A percentile compares a stretch with the other conserved stretches of the same genome.
Evolutionary conservation across 1,140 invertebrate species (phyloP).

Genomic region (Ditylenchus dipsaci): DNA sequence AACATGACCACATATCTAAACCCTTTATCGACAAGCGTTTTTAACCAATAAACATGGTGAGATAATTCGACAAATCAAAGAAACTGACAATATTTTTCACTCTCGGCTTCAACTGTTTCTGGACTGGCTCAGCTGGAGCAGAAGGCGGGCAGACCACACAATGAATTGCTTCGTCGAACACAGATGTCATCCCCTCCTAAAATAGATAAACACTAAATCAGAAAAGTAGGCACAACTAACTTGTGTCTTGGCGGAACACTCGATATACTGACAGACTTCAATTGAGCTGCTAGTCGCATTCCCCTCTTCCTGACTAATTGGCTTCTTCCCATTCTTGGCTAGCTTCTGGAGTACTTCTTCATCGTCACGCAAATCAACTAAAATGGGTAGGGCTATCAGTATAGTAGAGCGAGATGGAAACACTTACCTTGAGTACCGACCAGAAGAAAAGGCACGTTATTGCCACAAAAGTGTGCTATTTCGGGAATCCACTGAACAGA

Average conservation of each 20-base stretch:
- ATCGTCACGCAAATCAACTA: conserved; percentile 91
- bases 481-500: conserved; percentile 89
- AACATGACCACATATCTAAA: too few species aligned
- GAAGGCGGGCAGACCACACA: not conserved
- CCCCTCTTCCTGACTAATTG: conserved; percentile 80
- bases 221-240: conserved; percentile 61
- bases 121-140: too few species aligned
- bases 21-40: too few species aligned
- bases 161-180: conserved; percentile 93
- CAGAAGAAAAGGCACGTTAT: conserved; percentile 86
- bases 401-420: too few species aligned
- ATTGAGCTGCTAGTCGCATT: conserved; percentile 92
- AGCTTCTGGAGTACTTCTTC: conserved; percentile 89
- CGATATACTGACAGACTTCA: conserved; percentile 98
- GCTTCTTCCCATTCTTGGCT: conserved; percentile 97
- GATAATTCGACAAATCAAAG: too few species aligned
- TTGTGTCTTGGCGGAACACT: conserved; percentile 94
- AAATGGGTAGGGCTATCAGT: too few species aligned
- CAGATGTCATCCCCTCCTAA: conserved; percentile 98
- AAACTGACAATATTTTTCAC: too few species aligned
- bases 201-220: conserved; percentile 46
- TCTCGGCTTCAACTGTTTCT: too few species aligned
- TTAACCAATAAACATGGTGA: too few species aligned
- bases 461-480: conserved; percentile 98
- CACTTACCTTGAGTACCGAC: conserved; percentile 90